These are phyloP conservation scores for Echinarachnius parma DNA, from an alignment of 53 echinoderm and acorn worm species.

Conservation along the genomic window DNA sequence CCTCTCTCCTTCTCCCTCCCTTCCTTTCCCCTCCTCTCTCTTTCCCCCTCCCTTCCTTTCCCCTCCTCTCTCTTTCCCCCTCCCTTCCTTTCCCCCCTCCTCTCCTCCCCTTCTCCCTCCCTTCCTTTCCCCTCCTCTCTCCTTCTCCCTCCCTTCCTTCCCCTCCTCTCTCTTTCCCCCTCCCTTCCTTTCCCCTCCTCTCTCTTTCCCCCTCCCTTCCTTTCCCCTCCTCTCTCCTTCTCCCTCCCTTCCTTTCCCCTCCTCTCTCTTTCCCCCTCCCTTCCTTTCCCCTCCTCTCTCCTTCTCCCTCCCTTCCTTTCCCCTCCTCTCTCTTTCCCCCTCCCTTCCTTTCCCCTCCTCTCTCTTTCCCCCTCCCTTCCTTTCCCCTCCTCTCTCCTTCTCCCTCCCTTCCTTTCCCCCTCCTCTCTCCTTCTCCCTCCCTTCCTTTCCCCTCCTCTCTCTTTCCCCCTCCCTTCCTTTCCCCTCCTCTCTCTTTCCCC, in stretches of 20 bases:
- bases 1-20: background rate
- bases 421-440: background rate
- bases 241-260: background rate
- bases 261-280: background rate
- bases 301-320: background rate
- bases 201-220: background rate
- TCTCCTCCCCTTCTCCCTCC: background rate
- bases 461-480: background rate
- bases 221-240: background rate
- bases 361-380: background rate
- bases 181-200: background rate
- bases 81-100: background rate
- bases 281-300: background rate
- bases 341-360: background rate
- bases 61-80: conserved; percentile 4
- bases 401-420: background rate
- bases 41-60: background rate
- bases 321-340: background rate
- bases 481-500: background rate
- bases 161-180: background rate
- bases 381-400: background rate
- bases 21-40: background rate
- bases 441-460: background rate
- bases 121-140: background rate
- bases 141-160: background rate